Conservation (phyloP, 1,140 invertebrate genomes). For the Trachymyrmex septentrionalis region DNA sequence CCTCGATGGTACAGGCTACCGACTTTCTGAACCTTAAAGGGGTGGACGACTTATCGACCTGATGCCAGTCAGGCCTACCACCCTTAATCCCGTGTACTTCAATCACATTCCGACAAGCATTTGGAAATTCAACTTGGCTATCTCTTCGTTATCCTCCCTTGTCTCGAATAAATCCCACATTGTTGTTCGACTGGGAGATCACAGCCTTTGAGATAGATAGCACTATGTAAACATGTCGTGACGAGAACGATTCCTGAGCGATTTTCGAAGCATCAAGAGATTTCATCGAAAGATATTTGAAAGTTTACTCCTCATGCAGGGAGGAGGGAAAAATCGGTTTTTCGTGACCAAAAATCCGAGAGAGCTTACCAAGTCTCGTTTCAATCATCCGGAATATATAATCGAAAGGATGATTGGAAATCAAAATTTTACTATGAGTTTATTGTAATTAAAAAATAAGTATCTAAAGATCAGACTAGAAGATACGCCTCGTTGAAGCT, state of each 20-base stretch:
- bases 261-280: conserved; percentile 3
- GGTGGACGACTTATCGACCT: conserved; percentile 79
- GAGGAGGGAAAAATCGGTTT: background rate
- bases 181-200: background rate
- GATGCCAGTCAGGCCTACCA: conserved; percentile 73
- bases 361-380: background rate
- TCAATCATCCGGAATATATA: background rate
- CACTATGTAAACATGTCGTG: background rate
- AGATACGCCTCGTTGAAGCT: background rate
- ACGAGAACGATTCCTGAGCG: background rate
- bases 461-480: background rate
- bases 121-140: conserved; percentile 26
- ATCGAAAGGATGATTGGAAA: background rate
- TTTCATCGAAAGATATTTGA: background rate
- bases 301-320: background rate
- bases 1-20: conserved; percentile 63
- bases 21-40: conserved; percentile 70
- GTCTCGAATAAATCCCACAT: background rate
- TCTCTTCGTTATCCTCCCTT: background rate
- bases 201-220: background rate
- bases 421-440: background rate
- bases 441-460: conserved; percentile 5
- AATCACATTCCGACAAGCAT: conserved; percentile 43
- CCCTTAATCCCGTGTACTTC: conserved; percentile 49
- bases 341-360: background rate